Evolutionary conservation across 2,888 invertebrate genomes (phyloP), one percentile per base, ranked within the genome.

Genomic region (Pemphredon lugubris): DNA sequence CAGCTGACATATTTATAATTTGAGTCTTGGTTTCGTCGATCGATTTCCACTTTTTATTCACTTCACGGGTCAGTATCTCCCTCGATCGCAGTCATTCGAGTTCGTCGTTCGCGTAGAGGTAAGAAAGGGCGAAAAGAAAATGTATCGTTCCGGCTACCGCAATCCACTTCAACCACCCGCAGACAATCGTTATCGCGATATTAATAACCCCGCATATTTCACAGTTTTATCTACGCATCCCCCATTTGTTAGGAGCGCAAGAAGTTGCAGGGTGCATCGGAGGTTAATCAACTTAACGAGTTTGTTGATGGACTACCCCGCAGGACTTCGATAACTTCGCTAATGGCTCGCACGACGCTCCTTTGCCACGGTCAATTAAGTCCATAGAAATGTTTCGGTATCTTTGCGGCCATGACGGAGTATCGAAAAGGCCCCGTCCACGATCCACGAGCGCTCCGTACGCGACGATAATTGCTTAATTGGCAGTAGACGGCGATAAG

Each of bases 241-340:
- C 45, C 64, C 72, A 65, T 71, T 71, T 64, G 51, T 73, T 71
- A 64, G 42, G 32, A n/a, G 60, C 18, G 72, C 72, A 71, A 73
- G 72, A 73, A 73, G 59, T 72, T 64, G 55, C 70, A 42, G 64
- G 64, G 58, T 70, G 72, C 72, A 73, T 73, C 72, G 64, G 30
- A 72, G 72, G 73, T 73, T 73, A 66, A 72, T 73, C 73, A 66
- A 73, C 53, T 73, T 71, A 73, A 73, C 72, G 73, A 73, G 73
- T 61, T 23, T 58, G 73, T 66, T 73, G 73, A 73, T 71, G 73
- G 65, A 72, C 72, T 42, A 54, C 55, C 60, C 37, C 30, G 72
- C 58, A n/a, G 65, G 73, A 73, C 71, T 60, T 71, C 72, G 73
- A 73, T 73, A 73, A 73, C 57, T 73, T 51, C 71, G 65, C 73